Evolutionary conservation across 1,140 invertebrate genomes (phyloP), one percentile per base, ranked within the genome.

Genomic region (Nylanderia fulva): DNA sequence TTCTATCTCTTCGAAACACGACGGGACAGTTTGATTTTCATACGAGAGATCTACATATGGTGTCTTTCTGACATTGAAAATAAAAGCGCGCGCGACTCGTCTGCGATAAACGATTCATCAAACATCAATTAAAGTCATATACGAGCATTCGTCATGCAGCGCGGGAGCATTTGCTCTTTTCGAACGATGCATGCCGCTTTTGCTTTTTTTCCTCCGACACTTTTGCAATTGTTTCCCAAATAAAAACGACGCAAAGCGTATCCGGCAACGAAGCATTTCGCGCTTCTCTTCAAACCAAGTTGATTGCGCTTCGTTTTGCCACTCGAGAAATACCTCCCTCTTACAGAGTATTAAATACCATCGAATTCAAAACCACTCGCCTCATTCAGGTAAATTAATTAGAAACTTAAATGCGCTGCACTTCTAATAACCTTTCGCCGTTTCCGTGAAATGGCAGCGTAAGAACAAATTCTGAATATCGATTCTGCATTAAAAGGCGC

Each of bases 331-430:
- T n/a, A 36, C 2, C 15, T 56, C 18, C 11, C 24, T 0, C n/a
- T 72, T 58, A 33, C 36, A 58, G 21, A 24, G 7, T 80, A 82
- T 72, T 71, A 82, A 82, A 82, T 72, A 48, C 4, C 60, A 42
- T 29, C 24, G 18, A 13, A 71, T 15, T 54, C 64, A 42, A 18
- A 71, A 71, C 3, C 33, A 69, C 7, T 39, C 18, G 33, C 36
- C 18, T 2, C 24, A 36, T 48, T 54, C 66, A 36, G 8, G 33
- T 45, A n/a, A 72, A 71, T 80, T 69, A 80, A 80, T 71, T 72
- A 68, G 18, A 72, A 82, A 72, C 29, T 58, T 3, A 18, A 80
- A 69, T 71, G 11, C 36, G 15, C 11, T 45, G 11, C 39, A 15
- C 29, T 79, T 36, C 11, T 29, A 69, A 58, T 72, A 15, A 82